Evolutionary conservation across 2,113 vertebrate genomes (phyloP).

Genomic region (Plecotus auritus): DNA sequence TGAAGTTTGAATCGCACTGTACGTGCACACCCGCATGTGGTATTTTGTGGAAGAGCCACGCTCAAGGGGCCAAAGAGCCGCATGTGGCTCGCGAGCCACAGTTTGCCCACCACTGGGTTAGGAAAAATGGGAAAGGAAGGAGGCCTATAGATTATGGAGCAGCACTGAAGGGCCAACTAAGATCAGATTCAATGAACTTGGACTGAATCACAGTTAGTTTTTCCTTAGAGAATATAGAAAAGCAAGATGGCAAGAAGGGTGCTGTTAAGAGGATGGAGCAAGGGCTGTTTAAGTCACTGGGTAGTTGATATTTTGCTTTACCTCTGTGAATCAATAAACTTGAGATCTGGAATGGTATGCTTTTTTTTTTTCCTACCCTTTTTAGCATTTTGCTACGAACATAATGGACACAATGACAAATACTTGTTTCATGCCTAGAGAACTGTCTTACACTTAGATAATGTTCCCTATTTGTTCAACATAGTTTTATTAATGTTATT

Average conservation of each 20-base stretch:
- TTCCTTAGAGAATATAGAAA: background rate
- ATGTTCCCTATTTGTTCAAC: conserved; percentile 5
- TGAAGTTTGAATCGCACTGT: no score
- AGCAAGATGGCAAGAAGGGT: background rate
- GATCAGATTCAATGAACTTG: background rate
- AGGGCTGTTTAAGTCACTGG: background rate
- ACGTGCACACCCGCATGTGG: no score
- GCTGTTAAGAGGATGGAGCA: background rate
- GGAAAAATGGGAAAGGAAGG: background rate
- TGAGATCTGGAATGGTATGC: background rate
- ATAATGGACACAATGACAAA: background rate
- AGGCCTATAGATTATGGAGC: background rate
- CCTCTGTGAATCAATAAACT: background rate
- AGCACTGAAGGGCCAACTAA: background rate
- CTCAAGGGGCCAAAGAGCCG: no score
- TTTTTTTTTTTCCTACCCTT: background rate
- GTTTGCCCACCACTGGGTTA: background rate
- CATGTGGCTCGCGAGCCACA: no score
- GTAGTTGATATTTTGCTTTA: background rate
- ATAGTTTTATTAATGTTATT: background rate
- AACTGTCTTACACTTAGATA: background rate
- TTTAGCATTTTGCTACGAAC: background rate
- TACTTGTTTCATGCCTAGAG: background rate
- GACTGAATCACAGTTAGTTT: background rate
- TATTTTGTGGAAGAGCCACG: no score